Evolutionary conservation across 35 echinoderm and acorn worm genomes (phyloP), one percentile per base, ranked within the genome.

Genomic region (Lytechinus pictus): DNA sequence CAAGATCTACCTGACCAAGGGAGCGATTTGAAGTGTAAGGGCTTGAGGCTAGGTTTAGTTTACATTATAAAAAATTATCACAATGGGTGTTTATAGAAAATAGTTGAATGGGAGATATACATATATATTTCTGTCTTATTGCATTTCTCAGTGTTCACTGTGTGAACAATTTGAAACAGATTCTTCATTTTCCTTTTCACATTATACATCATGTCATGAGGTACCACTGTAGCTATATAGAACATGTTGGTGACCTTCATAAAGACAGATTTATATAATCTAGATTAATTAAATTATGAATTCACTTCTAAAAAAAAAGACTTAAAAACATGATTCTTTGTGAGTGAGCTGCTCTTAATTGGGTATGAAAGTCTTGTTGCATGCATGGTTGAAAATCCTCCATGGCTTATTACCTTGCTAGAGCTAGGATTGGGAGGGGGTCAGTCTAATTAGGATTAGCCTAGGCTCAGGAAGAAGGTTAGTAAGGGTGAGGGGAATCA

Each of bases 401-500:
- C 16, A 79, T 24, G 66, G 16, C 19, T 7, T 24, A 79, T 24
- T 79, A 79, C 66, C 66, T 79, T 44, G 33, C 33, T 44, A 44
- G 2, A 44, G 33, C 66, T 79, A 24, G n/a, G 4, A 79, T 79
- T 79, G n/a, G 66, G 19, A 79, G 21, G 88, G 88, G 88, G 88
- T 90, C 88, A 90, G 52, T 90, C 88, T 90, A 90, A 90, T 90
- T 90, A 90, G 88, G 88, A 90, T 90, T 44, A 54, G 88, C 9
- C 6, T 44, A 33, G 88, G 28, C 52, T 90, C 3, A 33, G 27
- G 27, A 90, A 27, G 88, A 90, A 54, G 52, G 88, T 44, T 44
- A 90, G 88, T 12, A 9, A 12, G 11, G 88, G 52, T 12, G 88
- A 90, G 88, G 88, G 52, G 86, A 44, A 44, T 44, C 33, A 44